Base-by-base conservation (phyloP, 1,140 invertebrate genomes). In the Leptoteleia sp. region DNA sequence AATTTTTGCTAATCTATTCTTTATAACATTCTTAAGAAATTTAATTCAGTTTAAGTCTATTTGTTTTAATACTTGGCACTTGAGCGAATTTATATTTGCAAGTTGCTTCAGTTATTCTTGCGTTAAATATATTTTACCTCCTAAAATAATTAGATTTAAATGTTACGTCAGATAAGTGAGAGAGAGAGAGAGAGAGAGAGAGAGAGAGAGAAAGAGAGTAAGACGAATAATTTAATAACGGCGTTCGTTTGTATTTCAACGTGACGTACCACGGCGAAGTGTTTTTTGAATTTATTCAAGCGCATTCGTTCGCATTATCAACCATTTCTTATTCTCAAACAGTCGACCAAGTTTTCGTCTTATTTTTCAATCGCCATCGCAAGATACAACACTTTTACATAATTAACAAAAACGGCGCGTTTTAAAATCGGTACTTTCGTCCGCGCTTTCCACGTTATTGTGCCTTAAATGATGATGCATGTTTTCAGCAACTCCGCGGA, bases 391-490 rank as follows among this genome's bases (percentile, higher is more conserved):
- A n/a, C n/a, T n/a, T n/a, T n/a, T n/a, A n/a, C n/a, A n/a, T n/a
- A n/a, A n/a, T n/a, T n/a, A n/a, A n/a, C n/a, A 37, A 54, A 73
- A 38, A 64, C 64, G 33, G 16, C 6, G 42, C 13, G 9, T 5
- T 48, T 55, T 15, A 45, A 62, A 54, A 47, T 62, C 45, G 12
- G 48, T 47, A 54, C 29, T 72, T 47, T 52, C 48, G 48, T 62
- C 40, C 47, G 16, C 40, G 37, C 48, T 72, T 62, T 72, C 57
- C 37, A 62, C 31, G 38, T 54, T 25, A 59, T 47, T 72, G 29
- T 62, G 70, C 48, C 29, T 57, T 57, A 75, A 52, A 59, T 54
- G 71, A 75, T 67, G 59, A 67, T 61, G 61, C 52, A 52, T 67
- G 43, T 67, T 67, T 67, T 62, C 43, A 37, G 37, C 29, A 48